phyloP scores from a whole-genome alignment of 2,113 vertebrate species.

The Catharus fuscescens region DNA sequence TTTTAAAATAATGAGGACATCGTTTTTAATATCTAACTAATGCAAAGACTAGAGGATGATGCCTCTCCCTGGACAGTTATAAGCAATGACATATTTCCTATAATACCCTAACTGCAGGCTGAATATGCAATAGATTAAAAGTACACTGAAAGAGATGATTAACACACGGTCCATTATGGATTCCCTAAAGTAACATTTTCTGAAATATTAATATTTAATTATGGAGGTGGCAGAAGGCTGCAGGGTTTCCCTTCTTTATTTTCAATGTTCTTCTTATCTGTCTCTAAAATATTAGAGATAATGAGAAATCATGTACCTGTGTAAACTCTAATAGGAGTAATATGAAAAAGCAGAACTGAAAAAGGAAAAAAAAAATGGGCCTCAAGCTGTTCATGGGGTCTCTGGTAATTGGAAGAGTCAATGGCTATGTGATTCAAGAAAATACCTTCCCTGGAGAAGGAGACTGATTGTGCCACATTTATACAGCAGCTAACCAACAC shows the following conservation, averaged over 20 bases:
- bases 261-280: conserved; percentile 60
- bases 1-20: conserved; percentile 8
- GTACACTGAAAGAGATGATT: conserved; percentile 52
- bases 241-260: conserved; percentile 41
- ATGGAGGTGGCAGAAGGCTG: conserved; percentile 27
- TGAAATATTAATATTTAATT: conserved; percentile 77
- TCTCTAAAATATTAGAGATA: conserved; percentile 75
- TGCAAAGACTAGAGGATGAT: not conserved
- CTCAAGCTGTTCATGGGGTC: conserved; percentile 55
- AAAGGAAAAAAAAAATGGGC: conserved; percentile 12
- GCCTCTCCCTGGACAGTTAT: conserved; percentile 35
- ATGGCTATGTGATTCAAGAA: conserved; percentile 79
- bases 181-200: conserved; percentile 59
- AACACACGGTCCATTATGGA: conserved; percentile 22
- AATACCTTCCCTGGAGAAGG: conserved; percentile 79
- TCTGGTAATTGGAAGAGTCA: conserved; percentile 82
- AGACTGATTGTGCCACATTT: conserved; percentile 77
- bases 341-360: conserved; percentile 8
- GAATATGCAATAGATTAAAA: conserved; percentile 39
- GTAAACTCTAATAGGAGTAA: conserved; percentile 71
- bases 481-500: conserved; percentile 78
- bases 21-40: conserved; percentile 21
- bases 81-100: conserved; percentile 39
- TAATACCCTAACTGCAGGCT: conserved; percentile 24
- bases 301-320: conserved; percentile 73